Base-by-base conservation (phyloP, 2,797 vertebrate genomes). In the Alectoris magna region DNA sequence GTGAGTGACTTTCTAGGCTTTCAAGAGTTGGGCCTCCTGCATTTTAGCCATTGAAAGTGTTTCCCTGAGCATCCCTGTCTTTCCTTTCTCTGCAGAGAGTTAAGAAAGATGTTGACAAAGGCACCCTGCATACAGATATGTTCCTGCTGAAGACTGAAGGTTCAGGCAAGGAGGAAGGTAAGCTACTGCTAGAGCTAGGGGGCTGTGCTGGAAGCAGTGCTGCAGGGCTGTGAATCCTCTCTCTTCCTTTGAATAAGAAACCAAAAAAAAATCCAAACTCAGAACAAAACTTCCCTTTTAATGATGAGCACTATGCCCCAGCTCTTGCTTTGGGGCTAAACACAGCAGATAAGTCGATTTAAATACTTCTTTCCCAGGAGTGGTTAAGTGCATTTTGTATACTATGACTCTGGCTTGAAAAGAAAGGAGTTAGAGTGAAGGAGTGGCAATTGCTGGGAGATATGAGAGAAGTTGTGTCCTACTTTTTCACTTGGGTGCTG, bases 31-130 rank as follows among this genome's bases (percentile, higher is more conserved):
- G 36, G 11, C 49, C 58, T 31, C 6, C 34, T 62, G 0, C 9
- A 8, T 4, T 75, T 63, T 93, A 55, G 9, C 31, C 24, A 1
- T 56, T 71, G 58, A 2, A 83, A 29, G 9, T 38, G 43, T 66
- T 82, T 77, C 26, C 38, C 19, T 39, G 67, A 88, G 23, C 48
- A 5, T 14, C 22, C 73, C 88, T 55, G 90, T 43, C 38, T 64
- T 92, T 84, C 7, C n/a, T 11, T 94, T 91, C 66, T 88, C 74
- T 85, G 55, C 93, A 99, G 99, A 98, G 98, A 97, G 97, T 99
- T 49, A 99, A 98, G 97, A 99, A 99, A 31, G 99, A 99, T 9
- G 98, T 99, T 55, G 99, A 99, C 96, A 99, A 98, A 96, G 99
- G 99, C 81, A 98, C 97, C 66, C 98, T 99, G 95, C 99, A 99